Evolutionary conservation across 2,113 vertebrate genomes (phyloP), one percentile per base, ranked within the genome.

Genomic region (Corythornis cristatus): DNA sequence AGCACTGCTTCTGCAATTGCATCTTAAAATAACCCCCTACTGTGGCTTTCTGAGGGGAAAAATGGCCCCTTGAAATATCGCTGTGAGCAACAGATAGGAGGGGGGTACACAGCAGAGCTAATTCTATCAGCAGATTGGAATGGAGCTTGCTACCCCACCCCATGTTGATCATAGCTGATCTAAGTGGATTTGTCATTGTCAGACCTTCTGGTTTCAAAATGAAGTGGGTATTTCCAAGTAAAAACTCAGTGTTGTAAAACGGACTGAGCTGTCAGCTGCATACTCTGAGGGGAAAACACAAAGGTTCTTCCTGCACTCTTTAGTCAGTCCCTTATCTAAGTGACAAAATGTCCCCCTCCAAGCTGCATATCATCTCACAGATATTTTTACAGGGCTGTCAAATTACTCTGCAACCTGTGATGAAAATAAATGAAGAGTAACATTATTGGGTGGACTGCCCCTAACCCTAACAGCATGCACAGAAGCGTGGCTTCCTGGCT

Each of bases 91-190:
- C 20, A 92, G 93, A 96, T 94, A 93, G 83, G 43, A 60, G 67
- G n/a, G 76, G 29, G 40, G 48, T 33, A 90, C 60, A 48, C 15
- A 46, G 80, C 8, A 20, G 82, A 86, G 89, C 93, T 88, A 93
- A 86, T 74, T 83, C 75, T 91, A 83, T 91, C 87, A 87, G 78
- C 57, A 96, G 72, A 86, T 79, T 35, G 40, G 72, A 93, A 62
- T 74, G 85, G 64, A 86, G 22, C 82, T 83, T 54, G 10, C 19
- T 83, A 28, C 75, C 65, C 82, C 61, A 61, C 75, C 74, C 71
- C 2, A 0, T 16, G 66, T 29, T 4, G 87, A 92, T 83, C 57
- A 4, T 33, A 96, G 78, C 82, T 88, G 79, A 58, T 80, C 45
- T 74, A 79, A 85, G 80, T 45, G 40, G 79, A 70, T 91, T 92